Conservation (phyloP, 64 coral and sea anemone species). For the Porites lutea region DNA sequence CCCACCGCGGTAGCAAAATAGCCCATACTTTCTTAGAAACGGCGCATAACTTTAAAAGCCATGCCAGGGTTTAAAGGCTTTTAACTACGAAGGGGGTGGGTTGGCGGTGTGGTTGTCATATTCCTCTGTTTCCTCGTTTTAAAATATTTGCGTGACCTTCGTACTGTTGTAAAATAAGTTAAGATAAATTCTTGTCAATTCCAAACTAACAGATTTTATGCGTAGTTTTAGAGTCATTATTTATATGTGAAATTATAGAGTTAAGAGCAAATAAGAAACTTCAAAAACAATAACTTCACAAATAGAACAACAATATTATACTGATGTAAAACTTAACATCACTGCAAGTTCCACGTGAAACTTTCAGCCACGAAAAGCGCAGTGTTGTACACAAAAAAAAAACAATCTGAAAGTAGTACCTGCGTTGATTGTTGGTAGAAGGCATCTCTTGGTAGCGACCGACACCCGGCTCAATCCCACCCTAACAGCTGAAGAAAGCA, state of each 20-base stretch:
- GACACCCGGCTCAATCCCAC: slow-evolving; percentile 47
- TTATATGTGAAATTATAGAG: not conserved
- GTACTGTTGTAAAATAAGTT: not conserved
- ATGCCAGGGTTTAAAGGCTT: not conserved
- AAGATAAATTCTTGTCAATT: not conserved
- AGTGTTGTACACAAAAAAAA: not conserved
- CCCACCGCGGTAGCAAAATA: too few species aligned
- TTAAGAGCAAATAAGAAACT: not conserved
- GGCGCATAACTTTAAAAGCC: too few species aligned
- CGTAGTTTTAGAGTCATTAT: not conserved
- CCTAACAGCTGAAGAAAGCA: slow-evolving; percentile 70
- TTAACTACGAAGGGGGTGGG: not conserved
- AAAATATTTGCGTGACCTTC: slow-evolving; percentile 33
- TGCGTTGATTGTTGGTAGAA: slow-evolving; percentile 51
- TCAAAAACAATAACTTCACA: not conserved
- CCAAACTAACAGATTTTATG: too few species aligned
- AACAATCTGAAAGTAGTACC: slow-evolving; percentile 2
- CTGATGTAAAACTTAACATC: not conserved
- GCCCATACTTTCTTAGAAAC: too few species aligned
- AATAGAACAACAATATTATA: not conserved
- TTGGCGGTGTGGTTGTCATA: slow-evolving; percentile 4
- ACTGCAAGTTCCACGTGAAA: slow-evolving; percentile 39
- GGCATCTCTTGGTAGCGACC: slow-evolving; percentile 3
- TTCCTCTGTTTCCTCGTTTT: too few species aligned
- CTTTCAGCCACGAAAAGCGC: not conserved